These are phyloP conservation scores for Lethenteron reissneri DNA, from an alignment of 2,113 vertebrate genomes.

Conservation along the genomic window DNA sequence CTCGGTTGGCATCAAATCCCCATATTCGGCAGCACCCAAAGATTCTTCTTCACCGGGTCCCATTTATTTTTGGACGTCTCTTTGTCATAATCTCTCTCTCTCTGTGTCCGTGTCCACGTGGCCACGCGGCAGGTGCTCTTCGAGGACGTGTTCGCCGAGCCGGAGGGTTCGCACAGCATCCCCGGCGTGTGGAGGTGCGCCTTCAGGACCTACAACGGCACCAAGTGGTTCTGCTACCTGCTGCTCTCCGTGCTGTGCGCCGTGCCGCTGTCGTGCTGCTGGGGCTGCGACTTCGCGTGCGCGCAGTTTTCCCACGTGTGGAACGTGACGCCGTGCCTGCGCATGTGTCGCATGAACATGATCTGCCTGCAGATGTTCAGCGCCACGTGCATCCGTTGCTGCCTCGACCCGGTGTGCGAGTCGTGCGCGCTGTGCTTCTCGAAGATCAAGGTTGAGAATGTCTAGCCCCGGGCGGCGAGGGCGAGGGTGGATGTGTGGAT, in stretches of 20 bases:
- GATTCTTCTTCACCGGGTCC: no score
- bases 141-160: conserved; percentile 13
- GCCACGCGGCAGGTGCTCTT: conserved; percentile 10
- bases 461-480: no score
- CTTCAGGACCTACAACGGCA: conserved; percentile 11
- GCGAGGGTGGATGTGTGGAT: no score
- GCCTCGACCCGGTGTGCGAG: conserved; percentile 11
- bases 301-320: conserved; percentile 13
- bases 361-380: conserved; percentile 12
- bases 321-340: conserved; percentile 10
- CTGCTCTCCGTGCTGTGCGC: conserved; percentile 13
- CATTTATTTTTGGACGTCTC: no score
- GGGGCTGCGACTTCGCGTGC: conserved; percentile 12
- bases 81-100: no score
- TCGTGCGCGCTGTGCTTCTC: conserved; percentile 10
- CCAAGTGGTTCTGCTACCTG: conserved; percentile 13
- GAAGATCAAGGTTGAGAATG: conserved; percentile 10
- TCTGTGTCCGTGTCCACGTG: background rate
- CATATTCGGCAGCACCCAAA: no score
- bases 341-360: conserved; percentile 11
- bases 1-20: no score
- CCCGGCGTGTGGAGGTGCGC: conserved; percentile 11
- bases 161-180: conserved; percentile 11
- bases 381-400: conserved; percentile 11
- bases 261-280: conserved; percentile 12